phyloP scores from a whole-genome alignment of 2,888 invertebrate species.

The Agriopis leucophaearia region DNA sequence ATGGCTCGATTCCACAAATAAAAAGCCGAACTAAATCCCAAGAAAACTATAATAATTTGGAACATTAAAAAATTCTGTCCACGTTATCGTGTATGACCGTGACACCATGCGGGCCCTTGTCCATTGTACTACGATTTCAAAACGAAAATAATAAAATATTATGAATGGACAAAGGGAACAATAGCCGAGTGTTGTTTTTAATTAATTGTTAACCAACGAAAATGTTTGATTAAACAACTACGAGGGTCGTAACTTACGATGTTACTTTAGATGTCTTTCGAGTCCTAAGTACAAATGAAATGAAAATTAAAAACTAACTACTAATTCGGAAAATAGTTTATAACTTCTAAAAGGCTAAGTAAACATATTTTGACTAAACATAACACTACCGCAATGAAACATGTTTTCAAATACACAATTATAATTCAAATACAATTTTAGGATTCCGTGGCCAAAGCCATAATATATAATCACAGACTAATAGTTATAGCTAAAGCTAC shows the following conservation, averaged over 20 bases:
- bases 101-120: constrained; percentile 65
- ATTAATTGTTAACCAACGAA: constrained; percentile 12
- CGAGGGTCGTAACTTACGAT: not conserved
- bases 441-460: no score
- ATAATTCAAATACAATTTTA: no score
- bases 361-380: no score
- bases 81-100: constrained; percentile 70
- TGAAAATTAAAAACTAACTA: no score
- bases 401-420: no score
- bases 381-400: no score
- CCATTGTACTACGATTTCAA: constrained; percentile 56
- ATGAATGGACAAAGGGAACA: constrained; percentile 26
- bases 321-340: no score
- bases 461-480: no score
- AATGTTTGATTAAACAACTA: not conserved
- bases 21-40: constrained; percentile 43
- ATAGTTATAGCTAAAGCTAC: no score
- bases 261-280: not conserved
- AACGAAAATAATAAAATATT: constrained; percentile 13
- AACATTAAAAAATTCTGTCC: constrained; percentile 59
- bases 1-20: constrained; percentile 33
- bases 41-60: constrained; percentile 56
- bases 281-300: not conserved
- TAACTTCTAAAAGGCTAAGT: no score
- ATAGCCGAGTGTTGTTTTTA: constrained; percentile 18